Percentiles rank a stretch among this genome's conserved stretches.
These are phyloP conservation scores for Aplysina aerophoba DNA, from an alignment of 37 sponge, comb jelly and placozoan species.

Conservation along the genomic window DNA sequence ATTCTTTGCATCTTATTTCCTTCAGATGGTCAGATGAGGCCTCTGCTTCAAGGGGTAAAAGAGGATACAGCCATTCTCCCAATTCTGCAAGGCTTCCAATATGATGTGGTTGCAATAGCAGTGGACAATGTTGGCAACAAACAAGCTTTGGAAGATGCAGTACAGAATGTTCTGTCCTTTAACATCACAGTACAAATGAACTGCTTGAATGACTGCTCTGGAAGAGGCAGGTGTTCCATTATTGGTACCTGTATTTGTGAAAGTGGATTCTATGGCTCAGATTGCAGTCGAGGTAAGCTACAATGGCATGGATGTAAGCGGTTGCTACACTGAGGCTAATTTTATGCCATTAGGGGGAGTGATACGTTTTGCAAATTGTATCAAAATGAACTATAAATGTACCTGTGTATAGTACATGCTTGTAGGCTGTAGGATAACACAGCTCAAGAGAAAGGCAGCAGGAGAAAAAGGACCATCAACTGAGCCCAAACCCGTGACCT, in stretches of 20 bases:
- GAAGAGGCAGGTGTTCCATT: neutral
- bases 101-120: neutral
- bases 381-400: too few species aligned
- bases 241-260: slow-evolving; percentile 8
- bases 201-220: slow-evolving; percentile 28
- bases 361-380: too few species aligned
- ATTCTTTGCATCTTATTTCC: too few species aligned
- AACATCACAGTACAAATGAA: neutral
- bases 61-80: neutral
- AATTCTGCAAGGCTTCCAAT: neutral
- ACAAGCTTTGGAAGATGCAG: neutral
- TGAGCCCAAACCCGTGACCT: too few species aligned
- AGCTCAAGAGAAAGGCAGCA: too few species aligned
- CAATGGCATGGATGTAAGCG: too few species aligned
- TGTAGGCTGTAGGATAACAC: too few species aligned
- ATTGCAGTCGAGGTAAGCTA: slow-evolving; percentile 20
- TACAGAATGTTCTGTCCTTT: neutral
- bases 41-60: neutral
- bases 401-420: too few species aligned
- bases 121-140: slow-evolving; percentile 30
- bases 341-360: too few species aligned
- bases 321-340: too few species aligned
- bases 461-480: too few species aligned
- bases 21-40: neutral
- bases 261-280: slow-evolving; percentile 26